Conservation (phyloP, 2,797 vertebrate genomes). For the Sitta carolinensis region DNA sequence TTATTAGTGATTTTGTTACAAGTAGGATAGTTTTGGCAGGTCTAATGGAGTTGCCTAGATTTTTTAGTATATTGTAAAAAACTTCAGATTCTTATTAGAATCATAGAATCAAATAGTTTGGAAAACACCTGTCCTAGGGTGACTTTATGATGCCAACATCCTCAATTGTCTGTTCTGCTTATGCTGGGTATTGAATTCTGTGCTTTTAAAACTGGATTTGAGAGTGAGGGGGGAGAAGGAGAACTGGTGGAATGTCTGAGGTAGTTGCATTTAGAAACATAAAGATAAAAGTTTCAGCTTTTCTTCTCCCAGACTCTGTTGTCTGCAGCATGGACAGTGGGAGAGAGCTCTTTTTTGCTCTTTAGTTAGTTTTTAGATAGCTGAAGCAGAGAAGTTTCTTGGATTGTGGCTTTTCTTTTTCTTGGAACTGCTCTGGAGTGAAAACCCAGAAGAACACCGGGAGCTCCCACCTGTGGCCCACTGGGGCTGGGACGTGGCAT, state of each 20-base stretch:
- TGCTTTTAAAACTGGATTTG: background rate
- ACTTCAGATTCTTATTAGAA: background rate
- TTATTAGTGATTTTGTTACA: background rate
- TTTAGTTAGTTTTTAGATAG: background rate
- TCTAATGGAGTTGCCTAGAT: background rate
- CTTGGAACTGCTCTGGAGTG: background rate
- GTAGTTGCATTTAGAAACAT: accelerated
- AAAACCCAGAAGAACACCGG: background rate
- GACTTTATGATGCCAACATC: background rate
- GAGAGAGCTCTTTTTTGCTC: background rate
- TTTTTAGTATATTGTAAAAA: background rate
- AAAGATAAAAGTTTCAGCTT: background rate
- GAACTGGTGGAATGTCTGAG: background rate
- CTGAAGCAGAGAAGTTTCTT: background rate
- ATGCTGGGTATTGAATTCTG: background rate
- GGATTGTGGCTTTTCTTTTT: background rate
- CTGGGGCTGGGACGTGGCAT: accelerated
- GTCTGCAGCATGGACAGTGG: accelerated
- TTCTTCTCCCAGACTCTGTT: background rate
- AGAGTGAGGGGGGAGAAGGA: accelerated
- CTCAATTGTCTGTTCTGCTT: background rate
- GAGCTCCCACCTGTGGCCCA: background rate
- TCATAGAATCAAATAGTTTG: background rate
- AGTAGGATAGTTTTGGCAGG: background rate
- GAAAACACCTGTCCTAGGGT: background rate